Base-by-base conservation (phyloP, 2,888 invertebrate species). In the Lochmaea crataegi region DNA sequence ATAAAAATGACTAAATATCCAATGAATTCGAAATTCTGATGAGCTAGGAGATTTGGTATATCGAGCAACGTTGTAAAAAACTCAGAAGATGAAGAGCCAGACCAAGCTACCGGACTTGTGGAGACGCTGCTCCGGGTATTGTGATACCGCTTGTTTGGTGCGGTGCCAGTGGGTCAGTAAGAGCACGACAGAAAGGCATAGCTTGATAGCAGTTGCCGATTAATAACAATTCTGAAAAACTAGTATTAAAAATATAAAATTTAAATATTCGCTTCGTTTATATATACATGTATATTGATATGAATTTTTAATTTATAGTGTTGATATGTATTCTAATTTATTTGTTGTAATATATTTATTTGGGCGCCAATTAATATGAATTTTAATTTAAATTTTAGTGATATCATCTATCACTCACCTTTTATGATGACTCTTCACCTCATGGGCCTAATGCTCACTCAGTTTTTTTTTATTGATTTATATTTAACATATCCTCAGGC, bases 121-220 rank as follows among this genome's bases (percentile, higher is more conserved):
- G 53, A 53, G 53, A 53, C 53, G 16, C 18, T 18, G 53, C 53
- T 53, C 18, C 53, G 53, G 53, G 18, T 60, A 14, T 57, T 57
- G 57, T 26, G 60, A 38, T 60, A n/a, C 60, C 60, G 38, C 10
- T 60, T 26, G 32, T 60, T 38, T 38, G 14, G 16, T 42, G 61
- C 61, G 61, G 63, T 69, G 69, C 69, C 79, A 80, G 78, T 80
- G 77, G 80, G 80, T 80, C 79, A 80, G 78, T 80, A 77, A 79
- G 78, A 75, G 71, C 77, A 78, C 74, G 75, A 63, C n/a, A 60
- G 6, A 69, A 75, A 76, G 73, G 76, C 77, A 77, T 74, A 74
- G 73, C 77, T 10, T 18, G 10, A 53, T 18, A 53, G 53, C 10
- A 53, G 53, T 48, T 48, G 48, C 48, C 48, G 5, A 48, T 48